These are phyloP conservation scores for Gopherus evgoodei DNA, from an alignment of 2,113 vertebrate genomes.

Conservation along the genomic window DNA sequence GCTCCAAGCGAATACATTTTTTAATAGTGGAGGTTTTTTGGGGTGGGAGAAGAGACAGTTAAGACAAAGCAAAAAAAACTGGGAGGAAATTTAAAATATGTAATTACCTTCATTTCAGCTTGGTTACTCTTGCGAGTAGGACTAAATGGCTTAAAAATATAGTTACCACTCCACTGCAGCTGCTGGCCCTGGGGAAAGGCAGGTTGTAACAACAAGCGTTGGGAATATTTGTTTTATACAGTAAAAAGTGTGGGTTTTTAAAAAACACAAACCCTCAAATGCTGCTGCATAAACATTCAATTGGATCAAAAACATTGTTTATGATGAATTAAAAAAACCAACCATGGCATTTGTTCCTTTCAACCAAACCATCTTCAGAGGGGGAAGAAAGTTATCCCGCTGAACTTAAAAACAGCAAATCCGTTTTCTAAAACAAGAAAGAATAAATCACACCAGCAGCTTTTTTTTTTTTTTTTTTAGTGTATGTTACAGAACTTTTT, in stretches of 20 bases:
- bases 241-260: background rate
- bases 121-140: background rate
- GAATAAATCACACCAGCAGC: slow-evolving; percentile 21
- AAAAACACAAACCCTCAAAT: background rate
- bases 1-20: background rate
- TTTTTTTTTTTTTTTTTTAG: background rate
- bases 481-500: slow-evolving; percentile 18
- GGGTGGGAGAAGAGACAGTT: background rate
- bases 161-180: background rate
- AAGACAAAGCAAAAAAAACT: background rate
- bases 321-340: background rate
- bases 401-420: background rate
- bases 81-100: background rate
- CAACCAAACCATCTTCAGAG: background rate
- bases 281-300: background rate
- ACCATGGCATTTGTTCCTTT: background rate
- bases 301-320: background rate
- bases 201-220: background rate
- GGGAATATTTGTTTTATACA: background rate
- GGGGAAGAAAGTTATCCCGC: background rate
- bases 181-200: background rate
- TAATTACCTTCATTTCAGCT: background rate
- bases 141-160: background rate
- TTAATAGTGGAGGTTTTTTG: background rate
- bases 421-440: background rate